Evolutionary conservation across 2,113 vertebrate species (phyloP).

Genomic region (Stigmatopora nigra): DNA sequence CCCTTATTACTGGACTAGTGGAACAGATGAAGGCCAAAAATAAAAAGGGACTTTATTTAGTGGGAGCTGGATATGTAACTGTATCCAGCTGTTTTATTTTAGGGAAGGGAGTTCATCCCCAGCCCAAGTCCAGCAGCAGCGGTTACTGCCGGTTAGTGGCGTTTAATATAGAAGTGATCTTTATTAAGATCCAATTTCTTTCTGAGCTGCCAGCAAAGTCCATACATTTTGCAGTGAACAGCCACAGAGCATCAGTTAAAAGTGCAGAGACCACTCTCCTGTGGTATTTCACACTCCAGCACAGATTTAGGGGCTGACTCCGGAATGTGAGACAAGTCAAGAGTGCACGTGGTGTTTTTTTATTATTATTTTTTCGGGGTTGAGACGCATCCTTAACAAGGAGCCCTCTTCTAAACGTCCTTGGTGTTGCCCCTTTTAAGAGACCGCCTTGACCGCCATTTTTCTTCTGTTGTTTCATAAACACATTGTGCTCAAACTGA

Average conservation of each 20-base stretch:
- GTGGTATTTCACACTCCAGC: conserved; percentile 58
- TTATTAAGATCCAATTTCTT: conserved; percentile 40
- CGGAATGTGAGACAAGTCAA: conserved; percentile 55
- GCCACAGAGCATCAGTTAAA: conserved; percentile 50
- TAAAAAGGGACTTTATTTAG: conserved; percentile 69
- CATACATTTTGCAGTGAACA: conserved; percentile 23
- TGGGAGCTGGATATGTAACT: conserved; percentile 68
- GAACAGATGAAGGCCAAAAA: conserved; percentile 67
- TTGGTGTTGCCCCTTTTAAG: conserved; percentile 10
- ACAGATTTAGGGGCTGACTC: conserved; percentile 47
- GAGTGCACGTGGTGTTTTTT: conserved; percentile 35
- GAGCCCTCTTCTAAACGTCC: conserved; percentile 41
- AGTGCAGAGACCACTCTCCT: conserved; percentile 57
- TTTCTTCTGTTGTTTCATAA: conserved; percentile 10
- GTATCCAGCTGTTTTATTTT: conserved; percentile 73
- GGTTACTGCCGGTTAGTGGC: conserved; percentile 46
- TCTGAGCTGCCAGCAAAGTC: conserved; percentile 47
- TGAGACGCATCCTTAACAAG: conserved; percentile 19
- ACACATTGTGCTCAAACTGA: conserved; percentile 1
- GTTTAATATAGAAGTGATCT: conserved; percentile 65
- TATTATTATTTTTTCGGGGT: background rate
- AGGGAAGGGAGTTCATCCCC: conserved; percentile 56
- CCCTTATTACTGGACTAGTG: conserved; percentile 62
- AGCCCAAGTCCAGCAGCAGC: conserved; percentile 57
- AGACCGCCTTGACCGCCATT: background rate